phyloP scores from a whole-genome alignment of 2,113 vertebrate genomes.

The Montifringilla adamsi region DNA sequence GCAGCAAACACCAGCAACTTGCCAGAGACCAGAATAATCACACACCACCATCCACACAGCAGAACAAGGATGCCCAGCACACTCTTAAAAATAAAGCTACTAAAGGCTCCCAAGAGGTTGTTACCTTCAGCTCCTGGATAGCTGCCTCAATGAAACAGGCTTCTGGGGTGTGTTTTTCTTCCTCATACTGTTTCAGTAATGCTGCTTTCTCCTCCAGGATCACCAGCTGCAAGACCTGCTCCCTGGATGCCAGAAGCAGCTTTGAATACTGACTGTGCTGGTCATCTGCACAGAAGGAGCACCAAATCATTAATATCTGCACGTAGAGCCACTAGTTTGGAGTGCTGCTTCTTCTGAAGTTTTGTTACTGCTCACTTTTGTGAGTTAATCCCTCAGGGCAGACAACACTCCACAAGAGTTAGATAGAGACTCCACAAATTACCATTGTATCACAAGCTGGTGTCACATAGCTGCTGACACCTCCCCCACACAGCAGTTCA shows the following conservation, averaged over 20 bases:
- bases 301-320: neutral
- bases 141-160: slow-evolving; percentile 94
- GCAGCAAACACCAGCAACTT: neutral
- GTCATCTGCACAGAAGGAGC: slow-evolving; percentile 65
- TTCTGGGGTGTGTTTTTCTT: slow-evolving; percentile 82
- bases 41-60: neutral
- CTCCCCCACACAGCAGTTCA: neutral
- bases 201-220: slow-evolving; percentile 84
- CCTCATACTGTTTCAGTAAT: slow-evolving; percentile 85
- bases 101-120: neutral
- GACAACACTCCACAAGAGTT: neutral
- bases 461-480: neutral
- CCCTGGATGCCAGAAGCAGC: slow-evolving; percentile 87
- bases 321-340: rapidly evolving
- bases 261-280: slow-evolving; percentile 90
- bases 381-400: neutral
- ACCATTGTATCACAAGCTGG: neutral
- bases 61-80: neutral
- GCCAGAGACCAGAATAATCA: neutral
- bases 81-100: neutral
- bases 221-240: slow-evolving; percentile 84
- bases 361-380: neutral
- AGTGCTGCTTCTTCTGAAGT: neutral
- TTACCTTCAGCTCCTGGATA: slow-evolving; percentile 90
- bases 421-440: neutral